Evolutionary conservation across 2,888 invertebrate species (phyloP).

Genomic region (Apamea anceps): DNA sequence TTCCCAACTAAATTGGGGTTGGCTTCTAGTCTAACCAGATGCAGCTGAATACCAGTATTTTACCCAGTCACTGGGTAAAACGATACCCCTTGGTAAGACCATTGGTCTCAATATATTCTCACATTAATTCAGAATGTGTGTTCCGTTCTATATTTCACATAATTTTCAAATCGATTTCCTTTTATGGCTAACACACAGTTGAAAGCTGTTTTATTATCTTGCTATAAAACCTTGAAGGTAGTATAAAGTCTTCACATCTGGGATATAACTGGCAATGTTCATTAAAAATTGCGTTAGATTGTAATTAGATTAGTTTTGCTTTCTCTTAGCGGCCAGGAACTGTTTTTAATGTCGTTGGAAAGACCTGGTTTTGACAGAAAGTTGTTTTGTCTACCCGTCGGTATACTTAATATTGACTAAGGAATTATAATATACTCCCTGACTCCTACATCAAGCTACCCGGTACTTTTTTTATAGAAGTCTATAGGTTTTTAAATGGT

Average conservation of each 20-base stretch:
- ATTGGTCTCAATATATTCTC: not conserved
- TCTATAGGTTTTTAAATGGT: no score
- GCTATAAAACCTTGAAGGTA: conserved; percentile 33
- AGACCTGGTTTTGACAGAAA: not conserved
- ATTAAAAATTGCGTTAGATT: conserved; percentile 47
- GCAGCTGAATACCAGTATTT: not conserved
- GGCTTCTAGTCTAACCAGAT: not conserved
- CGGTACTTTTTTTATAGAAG: no score
- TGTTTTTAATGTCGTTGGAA: conserved; percentile 4
- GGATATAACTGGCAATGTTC: conserved; percentile 17
- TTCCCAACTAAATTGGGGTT: not conserved
- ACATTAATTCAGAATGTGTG: not conserved
- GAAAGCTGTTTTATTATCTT: conserved; percentile 44
- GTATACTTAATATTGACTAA: not conserved
- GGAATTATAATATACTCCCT: not conserved
- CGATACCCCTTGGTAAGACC: not conserved
- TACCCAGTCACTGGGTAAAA: not conserved
- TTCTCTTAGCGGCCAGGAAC: conserved; percentile 5
- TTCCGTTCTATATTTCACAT: conserved; percentile 41
- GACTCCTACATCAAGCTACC: no score
- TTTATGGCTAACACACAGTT: conserved; percentile 31
- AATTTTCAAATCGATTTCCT: conserved; percentile 41
- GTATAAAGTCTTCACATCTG: conserved; percentile 50
- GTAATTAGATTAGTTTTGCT: conserved; percentile 21
- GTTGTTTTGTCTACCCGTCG: not conserved